Percentiles rank a stretch among this genome's conserved stretches.
Evolutionary conservation across 1,140 invertebrate genomes (phyloP).

Genomic region (Hyposmocoma kahamanoa): DNA sequence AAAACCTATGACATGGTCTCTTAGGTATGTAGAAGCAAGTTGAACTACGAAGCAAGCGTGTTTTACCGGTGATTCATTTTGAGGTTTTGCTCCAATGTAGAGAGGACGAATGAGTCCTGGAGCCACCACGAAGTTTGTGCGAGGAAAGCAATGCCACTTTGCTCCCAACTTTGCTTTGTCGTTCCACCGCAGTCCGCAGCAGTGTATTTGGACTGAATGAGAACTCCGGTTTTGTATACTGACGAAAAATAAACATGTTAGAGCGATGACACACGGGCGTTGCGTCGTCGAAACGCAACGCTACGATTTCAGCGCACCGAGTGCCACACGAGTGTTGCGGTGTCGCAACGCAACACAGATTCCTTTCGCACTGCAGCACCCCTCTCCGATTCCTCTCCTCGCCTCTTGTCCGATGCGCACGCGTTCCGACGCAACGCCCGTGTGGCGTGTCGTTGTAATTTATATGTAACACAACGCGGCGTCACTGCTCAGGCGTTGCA

Average conservation of each 20-base stretch:
- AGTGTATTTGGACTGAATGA: conserved; percentile 34
- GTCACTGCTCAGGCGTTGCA: too few relatives aligned
- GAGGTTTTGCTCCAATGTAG: conserved; percentile 29
- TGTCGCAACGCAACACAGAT: background rate
- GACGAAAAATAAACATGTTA: conserved; percentile 5
- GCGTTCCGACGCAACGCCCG: too few relatives aligned
- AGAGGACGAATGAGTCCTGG: conserved; percentile 33
- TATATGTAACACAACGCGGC: too few relatives aligned
- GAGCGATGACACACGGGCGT: background rate
- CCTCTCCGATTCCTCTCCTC: background rate
- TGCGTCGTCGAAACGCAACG: background rate
- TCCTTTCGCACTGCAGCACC: background rate
- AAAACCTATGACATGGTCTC: conserved; percentile 38
- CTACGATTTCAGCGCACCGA: too few relatives aligned
- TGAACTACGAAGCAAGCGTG: conserved; percentile 27
- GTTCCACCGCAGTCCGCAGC: conserved; percentile 42
- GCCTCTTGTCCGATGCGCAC: background rate
- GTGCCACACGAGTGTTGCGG: background rate
- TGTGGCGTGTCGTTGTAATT: too few relatives aligned
- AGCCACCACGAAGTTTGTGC: conserved; percentile 32
- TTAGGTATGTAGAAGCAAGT: conserved; percentile 37
- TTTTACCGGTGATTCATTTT: conserved; percentile 18
- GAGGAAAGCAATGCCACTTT: conserved; percentile 36
- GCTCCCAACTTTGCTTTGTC: conserved; percentile 34
- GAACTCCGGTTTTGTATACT: conserved; percentile 37